phyloP scores from a whole-genome alignment of 1,140 invertebrate genomes.

The Nymphalis io region DNA sequence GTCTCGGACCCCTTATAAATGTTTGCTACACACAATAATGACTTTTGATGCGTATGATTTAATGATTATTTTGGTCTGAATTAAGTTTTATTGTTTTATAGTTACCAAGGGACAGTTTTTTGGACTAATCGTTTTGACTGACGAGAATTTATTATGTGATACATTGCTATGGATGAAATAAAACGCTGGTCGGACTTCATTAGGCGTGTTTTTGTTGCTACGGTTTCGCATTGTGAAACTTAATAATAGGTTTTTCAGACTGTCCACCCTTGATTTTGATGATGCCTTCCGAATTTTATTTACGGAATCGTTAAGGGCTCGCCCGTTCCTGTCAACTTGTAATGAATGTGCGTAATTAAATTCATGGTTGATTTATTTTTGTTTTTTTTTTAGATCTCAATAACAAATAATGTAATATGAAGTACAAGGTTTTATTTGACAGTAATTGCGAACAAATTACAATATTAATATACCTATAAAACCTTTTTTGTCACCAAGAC shows the following conservation, averaged over 20 bases:
- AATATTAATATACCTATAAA: too few species aligned
- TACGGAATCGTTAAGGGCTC: constrained; percentile 23
- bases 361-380: constrained; percentile 4
- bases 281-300: constrained; percentile 63
- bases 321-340: neutral
- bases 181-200: constrained; percentile 72
- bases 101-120: constrained; percentile 68
- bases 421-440: too few species aligned
- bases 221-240: constrained; percentile 55
- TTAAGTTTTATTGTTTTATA: constrained; percentile 42
- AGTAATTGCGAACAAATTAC: too few species aligned
- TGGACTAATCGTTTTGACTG: constrained; percentile 73
- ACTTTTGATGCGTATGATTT: constrained; percentile 11
- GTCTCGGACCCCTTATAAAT: constrained; percentile 33
- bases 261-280: constrained; percentile 55
- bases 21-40: neutral
- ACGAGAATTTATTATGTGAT: constrained; percentile 77
- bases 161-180: constrained; percentile 69
- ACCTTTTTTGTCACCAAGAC: too few species aligned
- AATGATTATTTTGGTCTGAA: constrained; percentile 36
- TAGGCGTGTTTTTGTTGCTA: constrained; percentile 62
- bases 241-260: constrained; percentile 57
- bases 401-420: too few species aligned
- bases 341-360: constrained; percentile 18
- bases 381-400: neutral